Conservation (phyloP, 2,888 invertebrate genomes). For the Pandemis heparana region DNA sequence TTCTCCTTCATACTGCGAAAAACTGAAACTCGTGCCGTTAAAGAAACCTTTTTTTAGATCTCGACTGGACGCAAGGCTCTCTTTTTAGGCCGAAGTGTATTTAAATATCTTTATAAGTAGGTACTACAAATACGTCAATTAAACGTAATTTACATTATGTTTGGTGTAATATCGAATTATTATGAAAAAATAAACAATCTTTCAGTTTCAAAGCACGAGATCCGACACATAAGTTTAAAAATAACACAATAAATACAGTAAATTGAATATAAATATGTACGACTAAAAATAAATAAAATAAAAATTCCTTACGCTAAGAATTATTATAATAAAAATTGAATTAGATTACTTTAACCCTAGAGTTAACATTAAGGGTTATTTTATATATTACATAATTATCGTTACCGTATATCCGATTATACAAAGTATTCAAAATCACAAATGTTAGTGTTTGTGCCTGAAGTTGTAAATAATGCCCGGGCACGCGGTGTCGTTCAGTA, state of each 20-base stretch:
- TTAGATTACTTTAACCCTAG: constrained; percentile 32
- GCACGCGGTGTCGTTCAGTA: not conserved
- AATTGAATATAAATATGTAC: constrained; percentile 11
- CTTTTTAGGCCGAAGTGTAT: constrained; percentile 31
- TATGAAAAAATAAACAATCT: constrained; percentile 52
- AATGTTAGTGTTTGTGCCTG: constrained; percentile 40
- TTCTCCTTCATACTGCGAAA: not conserved
- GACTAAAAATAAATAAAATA: constrained; percentile 32
- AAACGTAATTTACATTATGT: constrained; percentile 54
- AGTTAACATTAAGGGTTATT: constrained; percentile 27
- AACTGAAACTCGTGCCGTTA: not conserved
- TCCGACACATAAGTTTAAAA: constrained; percentile 33
- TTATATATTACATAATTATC: constrained; percentile 32
- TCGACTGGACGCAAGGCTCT: constrained; percentile 29
- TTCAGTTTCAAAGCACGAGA: constrained; percentile 44
- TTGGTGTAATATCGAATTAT: constrained; percentile 56
- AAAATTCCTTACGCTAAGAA: constrained; percentile 17
- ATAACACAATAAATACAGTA: constrained; percentile 30
- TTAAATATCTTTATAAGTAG: constrained; percentile 19
- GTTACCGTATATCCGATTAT: constrained; percentile 34
- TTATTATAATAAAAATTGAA: constrained; percentile 30
- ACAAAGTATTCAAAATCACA: constrained; percentile 37
- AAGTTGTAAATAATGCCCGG: constrained; percentile 38
- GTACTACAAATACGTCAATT: constrained; percentile 28
- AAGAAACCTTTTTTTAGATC: too few relatives aligned